phyloP scores from a whole-genome alignment of 2,113 vertebrate genomes.

The Aphyosemion australe region DNA sequence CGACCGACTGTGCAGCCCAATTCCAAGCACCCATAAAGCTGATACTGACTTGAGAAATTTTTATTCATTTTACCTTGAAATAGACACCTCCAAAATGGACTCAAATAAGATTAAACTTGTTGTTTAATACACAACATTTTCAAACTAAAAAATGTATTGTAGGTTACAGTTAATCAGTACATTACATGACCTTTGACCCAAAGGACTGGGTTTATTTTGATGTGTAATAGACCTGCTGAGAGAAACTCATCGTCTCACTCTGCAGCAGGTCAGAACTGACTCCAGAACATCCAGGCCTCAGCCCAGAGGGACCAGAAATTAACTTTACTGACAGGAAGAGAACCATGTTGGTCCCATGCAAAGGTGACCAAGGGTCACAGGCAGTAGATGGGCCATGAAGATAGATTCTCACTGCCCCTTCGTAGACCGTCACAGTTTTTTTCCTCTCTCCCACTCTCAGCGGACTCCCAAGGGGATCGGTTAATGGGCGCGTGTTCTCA shows the following conservation, averaged over 20 bases:
- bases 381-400: slow-evolving; percentile 68
- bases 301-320: slow-evolving; percentile 66
- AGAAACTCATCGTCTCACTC: slow-evolving; percentile 46
- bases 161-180: slow-evolving; percentile 20
- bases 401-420: slow-evolving; percentile 66
- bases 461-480: slow-evolving; percentile 63
- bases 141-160: neutral
- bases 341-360: slow-evolving; percentile 73
- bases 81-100: too few relatives aligned
- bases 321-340: slow-evolving; percentile 75
- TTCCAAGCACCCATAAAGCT: too few relatives aligned
- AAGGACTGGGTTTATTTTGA: slow-evolving; percentile 58
- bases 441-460: slow-evolving; percentile 53
- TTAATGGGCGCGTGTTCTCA: slow-evolving; percentile 66
- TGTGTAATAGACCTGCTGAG: slow-evolving; percentile 57
- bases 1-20: too few relatives aligned
- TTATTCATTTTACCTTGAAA: too few relatives aligned
- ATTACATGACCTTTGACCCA: slow-evolving; percentile 59
- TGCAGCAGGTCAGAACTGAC: slow-evolving; percentile 49
- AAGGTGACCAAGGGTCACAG: slow-evolving; percentile 72
- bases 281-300: slow-evolving; percentile 55
- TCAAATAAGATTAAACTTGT: too few relatives aligned
- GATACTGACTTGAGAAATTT: too few relatives aligned
- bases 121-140: too few relatives aligned
- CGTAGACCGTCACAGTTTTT: slow-evolving; percentile 38